Base-by-base conservation (phyloP, 2,113 vertebrate genomes). In the Mormyrus iriodes region DNA sequence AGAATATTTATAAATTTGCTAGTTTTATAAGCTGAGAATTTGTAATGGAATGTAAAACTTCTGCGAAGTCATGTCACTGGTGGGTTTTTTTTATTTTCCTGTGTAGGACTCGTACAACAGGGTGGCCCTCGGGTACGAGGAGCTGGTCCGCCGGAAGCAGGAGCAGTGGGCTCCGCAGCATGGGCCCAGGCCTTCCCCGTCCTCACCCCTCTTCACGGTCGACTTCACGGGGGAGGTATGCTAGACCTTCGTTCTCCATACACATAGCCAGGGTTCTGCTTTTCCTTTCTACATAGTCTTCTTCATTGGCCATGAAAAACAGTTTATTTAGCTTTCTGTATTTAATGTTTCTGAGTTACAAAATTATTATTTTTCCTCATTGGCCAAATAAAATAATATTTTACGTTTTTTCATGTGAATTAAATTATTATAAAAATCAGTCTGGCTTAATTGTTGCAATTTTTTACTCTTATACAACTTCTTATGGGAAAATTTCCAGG, bases 101-200 rank as follows among this genome's bases (percentile, higher is more conserved):
- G 27, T 35, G 8, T 91, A 98, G 98, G 97, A 99, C 92, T 92
- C 95, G 90, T 98, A 97, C 89, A 95, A 96, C 90, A 97, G 97
- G 89, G 94, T 97, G 92, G 97, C 97, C 93, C 95, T 97, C 85
- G 96, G 97, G 91, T 98, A 97, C 5, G 98, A 98, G 90, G 97
- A 99, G 90, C 96, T 97, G 9, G 95, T 97, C 91, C 95, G 97
- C 91, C 96, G 97, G 94, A 98, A 98, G 91, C 96, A 97, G 2
- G 98, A 99, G 76, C 98, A 98, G 89, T 98, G 98, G 98, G 95
- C 96, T 0, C 97, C 97, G 86, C 97, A 97, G 90, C 95, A 65
- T 92, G 93, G 95, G 90, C 96, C 51, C 95, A 96, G 90, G 95
- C 97, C 96, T 90, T 96, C 97, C 51, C 97, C 97, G 88, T 97